Base-by-base conservation (phyloP, 2,888 invertebrate species). In the Dasysyrphus tricinctus region DNA sequence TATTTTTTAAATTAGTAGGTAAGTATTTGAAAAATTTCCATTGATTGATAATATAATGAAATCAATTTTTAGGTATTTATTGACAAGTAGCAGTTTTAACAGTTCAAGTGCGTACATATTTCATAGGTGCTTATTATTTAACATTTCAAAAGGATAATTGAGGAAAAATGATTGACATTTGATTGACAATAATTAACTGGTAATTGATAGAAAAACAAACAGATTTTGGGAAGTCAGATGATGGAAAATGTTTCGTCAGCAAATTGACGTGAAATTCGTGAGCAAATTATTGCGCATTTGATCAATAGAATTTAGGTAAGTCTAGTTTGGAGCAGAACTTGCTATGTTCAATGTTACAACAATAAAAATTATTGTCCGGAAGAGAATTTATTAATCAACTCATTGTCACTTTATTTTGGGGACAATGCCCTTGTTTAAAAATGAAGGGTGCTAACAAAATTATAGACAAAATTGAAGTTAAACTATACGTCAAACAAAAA, bases 111-210 rank as follows among this genome's bases (percentile, higher is more conserved):
- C 9, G 9, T n/a, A 47, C 7, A 3, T 24, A 3, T n/a, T n/a
- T n/a, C n/a, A n/a, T 29, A 54, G 14, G 54, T 16, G 14, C n/a
- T 19, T 49, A 7, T 24, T n/a, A n/a, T 11, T 24, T n/a, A 19
- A 39, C 32, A 44, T 32, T 59, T 32, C 16, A 61, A 56, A 29
- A 8, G n/a, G 37, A 39, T 65, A 34, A 78, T 54, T 32, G 19
- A 37, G 37, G 12, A 57, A 49, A 34, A 49, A 34, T 11, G 14
- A 29, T 54, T 61, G 11, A 16, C 9, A 24, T 29, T 61, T 54
- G 54, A 76, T 73, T 80, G 56, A 61, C 42, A 39, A 54, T 65
- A 69, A 85, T 80, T 77, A 77, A 29, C n/a, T 65, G 47, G 24
- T 56, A 73, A 69, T 61, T 61, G 51, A 24, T 37, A 7, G n/a